These are phyloP conservation scores for Propithecus deckenii DNA, from an alignment of 2,797 vertebrate species.

Conservation along the genomic window DNA sequence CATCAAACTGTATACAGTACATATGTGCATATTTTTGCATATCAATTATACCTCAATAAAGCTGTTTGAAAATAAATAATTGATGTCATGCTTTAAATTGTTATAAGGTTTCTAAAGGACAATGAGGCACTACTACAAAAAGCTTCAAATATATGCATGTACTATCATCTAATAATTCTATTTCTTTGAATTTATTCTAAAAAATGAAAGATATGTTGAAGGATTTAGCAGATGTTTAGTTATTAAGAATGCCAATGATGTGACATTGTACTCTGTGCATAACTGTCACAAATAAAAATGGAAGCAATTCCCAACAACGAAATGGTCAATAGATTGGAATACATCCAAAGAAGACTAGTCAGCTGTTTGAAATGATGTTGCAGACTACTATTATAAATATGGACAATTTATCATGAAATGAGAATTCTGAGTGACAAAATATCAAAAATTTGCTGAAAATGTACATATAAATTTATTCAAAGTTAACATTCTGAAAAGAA, in stretches of 20 bases:
- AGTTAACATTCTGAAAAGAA: constrained; percentile 15
- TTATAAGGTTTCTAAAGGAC: background rate
- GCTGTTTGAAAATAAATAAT: background rate
- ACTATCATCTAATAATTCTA: background rate
- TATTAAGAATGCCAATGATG: background rate
- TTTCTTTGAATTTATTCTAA: background rate
- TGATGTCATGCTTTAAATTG: background rate
- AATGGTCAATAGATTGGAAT: background rate
- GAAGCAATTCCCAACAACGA: background rate
- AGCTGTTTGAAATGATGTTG: background rate
- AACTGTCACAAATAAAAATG: background rate
- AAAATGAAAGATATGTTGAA: background rate
- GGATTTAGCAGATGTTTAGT: constrained; percentile 1
- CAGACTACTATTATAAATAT: background rate
- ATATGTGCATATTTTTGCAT: background rate
- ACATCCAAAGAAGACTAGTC: background rate
- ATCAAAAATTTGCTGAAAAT: background rate
- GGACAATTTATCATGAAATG: background rate
- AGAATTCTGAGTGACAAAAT: background rate
- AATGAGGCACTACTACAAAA: background rate
- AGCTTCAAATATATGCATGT: background rate
- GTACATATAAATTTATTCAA: background rate
- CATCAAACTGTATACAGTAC: background rate
- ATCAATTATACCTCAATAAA: too few species aligned
- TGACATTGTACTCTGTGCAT: background rate